phyloP scores from a whole-genome alignment of 2,888 invertebrate genomes.

The Coecobrya sp. region DNA sequence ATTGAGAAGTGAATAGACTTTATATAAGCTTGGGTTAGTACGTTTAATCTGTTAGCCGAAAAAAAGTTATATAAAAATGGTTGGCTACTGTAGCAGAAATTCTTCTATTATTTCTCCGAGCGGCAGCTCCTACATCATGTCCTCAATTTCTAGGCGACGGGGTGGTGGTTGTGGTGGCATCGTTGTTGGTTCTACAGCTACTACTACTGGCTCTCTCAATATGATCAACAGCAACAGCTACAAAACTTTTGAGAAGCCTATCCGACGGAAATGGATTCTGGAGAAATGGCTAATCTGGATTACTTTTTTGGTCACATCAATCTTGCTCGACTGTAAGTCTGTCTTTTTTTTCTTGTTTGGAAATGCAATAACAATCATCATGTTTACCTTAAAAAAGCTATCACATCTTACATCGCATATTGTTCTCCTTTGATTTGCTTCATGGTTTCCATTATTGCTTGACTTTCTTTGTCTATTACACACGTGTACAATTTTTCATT shows the following conservation, averaged over 20 bases:
- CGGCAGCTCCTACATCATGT: not conserved
- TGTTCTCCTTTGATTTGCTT: too few species aligned
- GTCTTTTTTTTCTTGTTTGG: not conserved
- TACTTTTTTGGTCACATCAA: slow-evolving; percentile 71
- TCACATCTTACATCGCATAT: too few species aligned
- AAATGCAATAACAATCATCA: too few species aligned
- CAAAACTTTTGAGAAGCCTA: slow-evolving; percentile 34
- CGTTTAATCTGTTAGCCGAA: not conserved
- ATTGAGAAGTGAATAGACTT: not conserved
- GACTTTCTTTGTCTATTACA: too few species aligned
- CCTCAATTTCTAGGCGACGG: not conserved
- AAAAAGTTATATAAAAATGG: not conserved
- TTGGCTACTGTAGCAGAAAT: slow-evolving; percentile 1
- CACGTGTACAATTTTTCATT: too few species aligned
- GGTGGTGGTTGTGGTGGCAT: not conserved
- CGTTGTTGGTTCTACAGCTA: not conserved
- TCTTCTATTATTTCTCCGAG: not conserved
- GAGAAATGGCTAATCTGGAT: slow-evolving; percentile 77
- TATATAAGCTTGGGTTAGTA: not conserved
- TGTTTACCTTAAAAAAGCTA: too few species aligned
- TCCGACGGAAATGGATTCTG: slow-evolving; percentile 71
- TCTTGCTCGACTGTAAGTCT: slow-evolving; percentile 75
- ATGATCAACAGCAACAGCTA: slow-evolving; percentile 17
- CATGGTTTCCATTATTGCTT: too few species aligned
- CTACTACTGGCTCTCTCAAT: not conserved